Percentiles rank a stretch among this genome's conserved stretches.
Evolutionary conservation across 2,797 vertebrate species (phyloP).

Genomic region (Morus bassanus): DNA sequence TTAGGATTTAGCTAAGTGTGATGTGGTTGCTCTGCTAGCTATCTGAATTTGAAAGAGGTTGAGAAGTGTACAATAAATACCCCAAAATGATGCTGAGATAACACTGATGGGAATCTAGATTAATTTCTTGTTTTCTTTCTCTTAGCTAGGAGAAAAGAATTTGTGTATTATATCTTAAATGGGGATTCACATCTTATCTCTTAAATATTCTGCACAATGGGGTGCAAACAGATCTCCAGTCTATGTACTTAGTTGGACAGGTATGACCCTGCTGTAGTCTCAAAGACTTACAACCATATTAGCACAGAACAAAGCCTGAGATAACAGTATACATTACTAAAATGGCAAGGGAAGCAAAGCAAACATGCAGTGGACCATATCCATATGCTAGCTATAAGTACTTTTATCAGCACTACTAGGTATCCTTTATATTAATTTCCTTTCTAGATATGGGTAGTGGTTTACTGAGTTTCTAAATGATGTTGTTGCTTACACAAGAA

Average conservation of each 20-base stretch:
- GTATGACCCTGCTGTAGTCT: background rate
- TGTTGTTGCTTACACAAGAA: background rate
- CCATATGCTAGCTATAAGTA: background rate
- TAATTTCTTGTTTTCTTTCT: background rate
- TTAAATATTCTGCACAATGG: background rate
- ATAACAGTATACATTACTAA: background rate
- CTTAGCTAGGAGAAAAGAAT: background rate
- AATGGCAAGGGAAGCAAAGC: background rate
- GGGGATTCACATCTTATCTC: background rate
- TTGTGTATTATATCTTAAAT: background rate
- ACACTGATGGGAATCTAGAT: background rate
- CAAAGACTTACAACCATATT: background rate
- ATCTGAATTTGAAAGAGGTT: background rate
- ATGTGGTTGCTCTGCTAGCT: background rate
- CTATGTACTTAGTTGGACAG: background rate
- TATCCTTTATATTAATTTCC: background rate
- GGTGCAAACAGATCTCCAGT: background rate
- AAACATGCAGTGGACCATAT: background rate
- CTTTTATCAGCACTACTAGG: background rate
- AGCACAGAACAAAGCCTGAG: background rate
- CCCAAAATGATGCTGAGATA: background rate
- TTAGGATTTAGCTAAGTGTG: background rate
- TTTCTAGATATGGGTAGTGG: background rate
- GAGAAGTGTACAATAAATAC: background rate
- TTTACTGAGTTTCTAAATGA: background rate